A percentile compares a stretch with the other conserved stretches of the same genome.
These are phyloP conservation scores for Chionis minor DNA, from an alignment of 2,113 vertebrate genomes.

Conservation along the genomic window DNA sequence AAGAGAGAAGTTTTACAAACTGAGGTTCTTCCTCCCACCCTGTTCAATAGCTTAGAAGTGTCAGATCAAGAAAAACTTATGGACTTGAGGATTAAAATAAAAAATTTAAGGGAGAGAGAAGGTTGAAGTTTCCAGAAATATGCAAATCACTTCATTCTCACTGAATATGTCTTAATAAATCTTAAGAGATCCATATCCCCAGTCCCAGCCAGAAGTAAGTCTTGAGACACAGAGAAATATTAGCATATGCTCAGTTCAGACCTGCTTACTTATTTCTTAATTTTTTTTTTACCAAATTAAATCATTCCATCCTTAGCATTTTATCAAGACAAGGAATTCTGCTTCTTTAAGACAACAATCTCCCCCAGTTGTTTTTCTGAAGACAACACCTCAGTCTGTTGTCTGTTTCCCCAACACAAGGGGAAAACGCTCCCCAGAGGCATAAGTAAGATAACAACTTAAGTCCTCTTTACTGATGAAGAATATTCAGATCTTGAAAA, in stretches of 20 bases:
- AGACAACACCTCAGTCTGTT: neutral
- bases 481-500: neutral
- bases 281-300: neutral
- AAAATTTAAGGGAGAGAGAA: neutral
- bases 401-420: neutral
- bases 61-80: neutral
- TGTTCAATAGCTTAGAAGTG: neutral
- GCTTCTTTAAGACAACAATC: neutral
- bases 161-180: neutral
- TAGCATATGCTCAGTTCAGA: neutral
- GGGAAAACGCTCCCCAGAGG: neutral
- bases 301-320: neutral
- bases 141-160: neutral
- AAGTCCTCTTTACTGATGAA: neutral
- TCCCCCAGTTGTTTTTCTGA: neutral
- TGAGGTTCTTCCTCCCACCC: neutral
- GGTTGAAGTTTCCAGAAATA: neutral
- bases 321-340: neutral
- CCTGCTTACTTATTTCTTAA: neutral
- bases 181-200: neutral
- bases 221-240: neutral
- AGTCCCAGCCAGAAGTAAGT: neutral
- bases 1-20: neutral
- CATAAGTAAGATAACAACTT: neutral
- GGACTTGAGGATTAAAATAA: neutral